phyloP scores from a whole-genome alignment of 1,140 invertebrate genomes.

The Leptestheria dahalacensis region DNA sequence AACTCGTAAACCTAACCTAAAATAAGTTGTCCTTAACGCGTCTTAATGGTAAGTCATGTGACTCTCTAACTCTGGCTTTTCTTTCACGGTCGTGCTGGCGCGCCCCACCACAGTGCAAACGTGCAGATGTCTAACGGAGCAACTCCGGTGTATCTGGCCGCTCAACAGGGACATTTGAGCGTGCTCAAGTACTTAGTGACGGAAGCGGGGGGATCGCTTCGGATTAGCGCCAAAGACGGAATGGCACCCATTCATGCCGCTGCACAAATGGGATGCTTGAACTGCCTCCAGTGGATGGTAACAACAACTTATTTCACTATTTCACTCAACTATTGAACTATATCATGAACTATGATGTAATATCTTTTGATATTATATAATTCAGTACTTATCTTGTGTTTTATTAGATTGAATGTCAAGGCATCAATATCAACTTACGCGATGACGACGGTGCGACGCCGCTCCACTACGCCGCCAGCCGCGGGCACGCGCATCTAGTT shows the following conservation, averaged over 20 bases:
- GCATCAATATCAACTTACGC: slow-evolving; percentile 59
- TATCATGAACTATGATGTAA: neutral
- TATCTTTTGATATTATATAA: neutral
- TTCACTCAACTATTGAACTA: slow-evolving; percentile 20
- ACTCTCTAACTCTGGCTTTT: no score
- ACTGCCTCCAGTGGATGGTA: slow-evolving; percentile 77
- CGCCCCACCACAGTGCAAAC: no score
- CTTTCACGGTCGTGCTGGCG: no score
- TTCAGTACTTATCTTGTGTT: neutral
- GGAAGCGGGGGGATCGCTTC: slow-evolving; percentile 57
- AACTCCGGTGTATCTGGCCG: no score
- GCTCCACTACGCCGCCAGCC: slow-evolving; percentile 42
- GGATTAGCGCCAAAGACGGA: slow-evolving; percentile 63
- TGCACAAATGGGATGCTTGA: slow-evolving; percentile 66
- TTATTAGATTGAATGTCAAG: slow-evolving; percentile 56
- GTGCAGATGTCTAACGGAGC: no score
- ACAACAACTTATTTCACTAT: no score
- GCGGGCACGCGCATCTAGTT: slow-evolving; percentile 60
- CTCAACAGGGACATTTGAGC: slow-evolving; percentile 37
- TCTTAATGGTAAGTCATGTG: no score
- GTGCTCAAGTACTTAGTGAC: slow-evolving; percentile 64
- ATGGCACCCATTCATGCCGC: slow-evolving; percentile 77
- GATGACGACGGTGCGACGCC: slow-evolving; percentile 70
- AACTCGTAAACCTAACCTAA: no score
- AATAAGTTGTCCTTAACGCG: no score